Base-by-base conservation (phyloP, 2,113 vertebrate species). In the Marcusenius ussheri region DNA sequence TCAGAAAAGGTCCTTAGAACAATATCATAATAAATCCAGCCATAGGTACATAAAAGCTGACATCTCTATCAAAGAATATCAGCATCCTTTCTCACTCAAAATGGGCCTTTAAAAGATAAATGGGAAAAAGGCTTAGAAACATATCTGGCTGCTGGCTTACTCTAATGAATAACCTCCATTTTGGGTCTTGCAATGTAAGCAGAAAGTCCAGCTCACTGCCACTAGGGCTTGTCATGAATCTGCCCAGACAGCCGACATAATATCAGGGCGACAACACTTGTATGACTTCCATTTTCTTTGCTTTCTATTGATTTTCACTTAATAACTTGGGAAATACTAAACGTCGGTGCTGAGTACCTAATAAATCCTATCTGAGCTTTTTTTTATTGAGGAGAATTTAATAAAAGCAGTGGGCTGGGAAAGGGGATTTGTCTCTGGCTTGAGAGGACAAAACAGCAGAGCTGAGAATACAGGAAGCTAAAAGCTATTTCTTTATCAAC, bases 291-390 rank as follows among this genome's bases (percentile, higher is more conserved):
- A 99, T 99, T 99, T 99, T 99, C 98, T 98, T 98, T 97, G 98
- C 98, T 99, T 99, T 99, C 98, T 98, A 99, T 99, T 99, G 98
- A 99, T 99, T 99, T 99, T 99, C 98, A 99, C 98, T 99, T 99
- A 99, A 99, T 99, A 99, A 99, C 97, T 96, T 97, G 97, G 96
- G 97, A 98, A 99, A 99, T 98, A 99, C 98, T 99, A 99, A 99
- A 99, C 97, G 98, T 97, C 97, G 94, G 93, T 95, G 96, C 97
- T 99, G 98, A 99, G 98, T 99, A 99, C 98, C 98, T 99, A 99
- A 99, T 99, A 99, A 99, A 99, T 99, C 98, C 98, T 98, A 98
- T 97, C 98, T 99, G 98, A 98, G 98, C 98, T 98, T 98, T 98
- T 85, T 97, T 99, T 99, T 99, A 99, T 99, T 99, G 98, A 98